Base-by-base conservation (phyloP, 2,113 vertebrate genomes). In the Eurystomus gularis region DNA sequence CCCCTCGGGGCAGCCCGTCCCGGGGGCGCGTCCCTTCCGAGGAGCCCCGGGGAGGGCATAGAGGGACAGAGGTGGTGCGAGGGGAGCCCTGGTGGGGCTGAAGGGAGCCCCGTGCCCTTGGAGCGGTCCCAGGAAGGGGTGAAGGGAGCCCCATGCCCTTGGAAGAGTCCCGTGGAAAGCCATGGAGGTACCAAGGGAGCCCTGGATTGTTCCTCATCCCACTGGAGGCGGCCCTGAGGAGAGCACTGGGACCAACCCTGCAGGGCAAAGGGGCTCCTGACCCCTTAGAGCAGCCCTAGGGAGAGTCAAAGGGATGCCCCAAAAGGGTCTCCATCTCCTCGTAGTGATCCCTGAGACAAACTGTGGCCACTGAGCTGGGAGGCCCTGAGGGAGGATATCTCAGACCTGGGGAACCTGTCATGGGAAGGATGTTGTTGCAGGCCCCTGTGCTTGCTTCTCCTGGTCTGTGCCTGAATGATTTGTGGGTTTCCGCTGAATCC, bases 361-460 rank as follows among this genome's bases (percentile, higher is more conserved):
- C 42, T 66, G 37, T 7, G n/a, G 9, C 49, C 17, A 7, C 5
- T 7, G 40, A 57, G 17, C 39, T 40, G 44, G 58, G 39, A 37
- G 19, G 39, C 13, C 28, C 18, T 17, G 14, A 21, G 17, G 17
- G 28, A 16, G 10, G 8, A 7, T 21, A 13, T 35, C 39, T 70
- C 17, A n/a, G 49, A 48, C 3, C 40, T 1, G 0, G 1, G 2
- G 26, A 12, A 42, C 11, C 8, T 31, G 28, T 26, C 35, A 2
- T 2, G 19, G 49, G 29, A 37, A 23, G 54, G 39, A 13, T 18
- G 25, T 11, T 28, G 4, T 9, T 66, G 42, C 39, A 12, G 71
- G 25, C 16, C 28, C 23, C 33, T 10, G 9, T 5, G 17, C 24
- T 92, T 49, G 7, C 20, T 70, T 15, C 40, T 78, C 54, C 23